Base-by-base conservation (phyloP, 2,113 vertebrate genomes). In the Tenrec ecaudatus region DNA sequence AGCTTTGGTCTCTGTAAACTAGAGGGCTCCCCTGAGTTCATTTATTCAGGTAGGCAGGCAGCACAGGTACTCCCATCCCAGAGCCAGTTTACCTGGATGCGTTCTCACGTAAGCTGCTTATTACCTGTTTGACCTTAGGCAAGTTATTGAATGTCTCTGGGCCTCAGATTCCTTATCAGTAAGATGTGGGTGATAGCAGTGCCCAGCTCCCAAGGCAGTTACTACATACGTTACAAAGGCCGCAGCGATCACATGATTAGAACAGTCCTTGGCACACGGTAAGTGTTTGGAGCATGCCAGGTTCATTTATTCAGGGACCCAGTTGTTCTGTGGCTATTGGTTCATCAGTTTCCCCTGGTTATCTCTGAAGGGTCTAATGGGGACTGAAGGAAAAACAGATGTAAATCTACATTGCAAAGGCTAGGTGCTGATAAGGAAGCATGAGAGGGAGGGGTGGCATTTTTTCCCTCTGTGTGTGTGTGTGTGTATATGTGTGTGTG, bases 141-240 rank as follows among this genome's bases (percentile, higher is more conserved):
- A 66, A 86, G 29, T 91, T 71, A 38, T 71, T 90, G 43, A 33
- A 19, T 80, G 23, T 76, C 57, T 81, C 62, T 68, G 33, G 81
- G 40, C 53, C n/a, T 91, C 68, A 27, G 57, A 85, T 92, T 92
- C n/a, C 36, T 71, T 73, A 64, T 84, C 92, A 77, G 47, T 88
- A 83, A 93, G 77, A 80, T 57, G 25, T 23, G 10, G 15, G 25
- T 82, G 33, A 80, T 64, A 62, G n/a, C 5, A 75, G 71, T 19
- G 10, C 33, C 22, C 40, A 68, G 57, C 31, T 86, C 69, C 38
- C 23, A 82, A 86, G 33, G 23, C 2, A 0, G 66, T 68, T 68
- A 68, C 11, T 68, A 31, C 10, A 31, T 29, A 2, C 17, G 9
- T 82, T 40, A 91, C 3, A 47, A 1, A n/a, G 43, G 82, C 47